Conservation (phyloP, 2,113 vertebrate genomes). For the Hemicordylus capensis region DNA sequence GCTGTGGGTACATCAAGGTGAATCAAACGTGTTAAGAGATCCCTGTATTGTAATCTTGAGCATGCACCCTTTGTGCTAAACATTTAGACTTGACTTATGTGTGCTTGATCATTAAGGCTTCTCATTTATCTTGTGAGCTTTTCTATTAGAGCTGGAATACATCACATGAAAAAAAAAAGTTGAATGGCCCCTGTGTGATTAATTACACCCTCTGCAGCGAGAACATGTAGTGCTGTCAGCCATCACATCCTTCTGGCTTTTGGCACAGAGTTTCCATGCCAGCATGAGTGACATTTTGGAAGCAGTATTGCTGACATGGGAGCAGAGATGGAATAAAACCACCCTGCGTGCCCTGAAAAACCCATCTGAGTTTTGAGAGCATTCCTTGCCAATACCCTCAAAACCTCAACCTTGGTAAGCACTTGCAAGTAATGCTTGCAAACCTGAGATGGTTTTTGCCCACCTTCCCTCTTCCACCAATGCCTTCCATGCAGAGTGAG, state of each 20-base stretch:
- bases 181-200: not conserved
- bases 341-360: no score
- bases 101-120: not conserved
- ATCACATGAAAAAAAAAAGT: not conserved
- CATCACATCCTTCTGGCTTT: not conserved
- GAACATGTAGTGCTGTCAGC: not conserved
- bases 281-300: not conserved
- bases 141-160: not conserved
- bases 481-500: no score
- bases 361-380: no score
- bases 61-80: not conserved
- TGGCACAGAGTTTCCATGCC: not conserved
- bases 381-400: no score
- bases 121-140: not conserved
- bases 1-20: not conserved
- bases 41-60: not conserved
- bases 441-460: no score
- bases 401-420: no score
- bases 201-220: not conserved
- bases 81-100: not conserved
- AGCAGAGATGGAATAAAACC: not conserved
- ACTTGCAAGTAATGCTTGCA: no score
- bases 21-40: not conserved
- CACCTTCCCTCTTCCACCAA: no score
- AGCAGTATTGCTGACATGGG: not conserved